Base-by-base conservation (phyloP, 2,888 invertebrate species). In the Mechanitis mazaeus region DNA sequence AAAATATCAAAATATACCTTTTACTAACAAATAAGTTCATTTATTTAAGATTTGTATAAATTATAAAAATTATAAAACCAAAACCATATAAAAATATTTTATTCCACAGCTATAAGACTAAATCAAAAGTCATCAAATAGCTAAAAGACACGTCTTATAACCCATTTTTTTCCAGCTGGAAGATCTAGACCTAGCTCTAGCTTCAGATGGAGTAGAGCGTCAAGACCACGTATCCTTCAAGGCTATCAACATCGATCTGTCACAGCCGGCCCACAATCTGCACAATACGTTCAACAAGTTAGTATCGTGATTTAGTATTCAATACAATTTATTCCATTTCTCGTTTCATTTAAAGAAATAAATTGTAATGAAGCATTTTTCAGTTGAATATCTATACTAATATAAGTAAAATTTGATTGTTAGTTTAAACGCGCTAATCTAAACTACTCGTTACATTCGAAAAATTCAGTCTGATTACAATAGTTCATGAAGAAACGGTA, bases 221-320 rank as follows among this genome's bases (percentile, higher is more conserved):
- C 73, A 80, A 28, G 84, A 83, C 3, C 76, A 75, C 33, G 62
- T 72, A 57, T 80, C 81, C 1, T 81, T 87, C 35, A 86, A 83
- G 62, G 88, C 91, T 1, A 91, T 91, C 79, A 85, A 86, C 75
- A 90, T 91, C 47, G 90, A 91, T 71, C 75, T 90, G 0, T 86
- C 90, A 33, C 91, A 91, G 75, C 91, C 91, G 11, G 90, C 89
- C 11, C 83, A 90, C 68, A 89, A 90, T 59, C 67, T 91, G 33
- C 89, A 89, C 78, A 89, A 87, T 71, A 88, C 90, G 3, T 91
- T 90, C 71, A 91, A 87, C 78, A 90, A 86, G 89, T 89, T 74
- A 69, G 86, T 79, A 31, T 11, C 45, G 42, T 20, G 20, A 2
- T 5, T 3, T 35, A 35, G 35, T 35, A 6, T 5, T 5, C 6